phyloP scores from a whole-genome alignment of 1,140 invertebrate species.

The Zaprionus africanus region DNA sequence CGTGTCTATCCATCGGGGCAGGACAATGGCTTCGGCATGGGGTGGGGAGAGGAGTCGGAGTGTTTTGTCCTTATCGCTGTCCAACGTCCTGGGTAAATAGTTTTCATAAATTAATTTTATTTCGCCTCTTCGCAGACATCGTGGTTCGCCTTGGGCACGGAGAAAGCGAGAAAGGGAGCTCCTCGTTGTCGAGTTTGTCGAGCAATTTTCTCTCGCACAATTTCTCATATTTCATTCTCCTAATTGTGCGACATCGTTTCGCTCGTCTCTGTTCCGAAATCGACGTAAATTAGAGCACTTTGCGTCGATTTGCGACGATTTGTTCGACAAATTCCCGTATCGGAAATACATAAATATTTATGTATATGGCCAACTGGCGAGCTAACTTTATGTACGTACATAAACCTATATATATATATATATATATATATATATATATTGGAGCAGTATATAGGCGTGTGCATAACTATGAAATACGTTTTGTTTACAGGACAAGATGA shows the following conservation, averaged over 20 bases:
- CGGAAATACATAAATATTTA: conserved; percentile 72
- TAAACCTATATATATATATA: neutral
- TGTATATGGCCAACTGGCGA: conserved; percentile 57
- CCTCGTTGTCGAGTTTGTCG: conserved; percentile 12
- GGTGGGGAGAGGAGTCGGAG: neutral
- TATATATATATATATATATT: neutral
- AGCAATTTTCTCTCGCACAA: conserved; percentile 45
- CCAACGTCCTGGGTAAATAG: conserved; percentile 68
- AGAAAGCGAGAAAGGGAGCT: neutral
- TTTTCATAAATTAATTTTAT: conserved; percentile 84
- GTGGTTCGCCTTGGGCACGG: conserved; percentile 1
- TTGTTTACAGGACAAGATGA: neutral
- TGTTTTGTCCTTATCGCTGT: conserved; percentile 53
- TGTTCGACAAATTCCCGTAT: conserved; percentile 58
- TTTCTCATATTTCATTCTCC: conserved; percentile 69
- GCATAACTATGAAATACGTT: conserved; percentile 2
- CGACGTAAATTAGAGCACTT: conserved; percentile 78
- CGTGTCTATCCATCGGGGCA: conserved; percentile 77
- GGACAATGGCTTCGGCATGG: conserved; percentile 60
- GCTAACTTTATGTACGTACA: conserved; percentile 43
- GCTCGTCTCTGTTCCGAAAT: conserved; percentile 58
- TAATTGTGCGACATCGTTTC: conserved; percentile 68
- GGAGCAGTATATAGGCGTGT: neutral
- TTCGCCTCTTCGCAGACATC: conserved; percentile 63
- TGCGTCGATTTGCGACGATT: conserved; percentile 76